Evolutionary conservation across 53 echinoderm and acorn worm species (phyloP), one percentile per base, ranked within the genome.

Genomic region (Astropecten irregularis): DNA sequence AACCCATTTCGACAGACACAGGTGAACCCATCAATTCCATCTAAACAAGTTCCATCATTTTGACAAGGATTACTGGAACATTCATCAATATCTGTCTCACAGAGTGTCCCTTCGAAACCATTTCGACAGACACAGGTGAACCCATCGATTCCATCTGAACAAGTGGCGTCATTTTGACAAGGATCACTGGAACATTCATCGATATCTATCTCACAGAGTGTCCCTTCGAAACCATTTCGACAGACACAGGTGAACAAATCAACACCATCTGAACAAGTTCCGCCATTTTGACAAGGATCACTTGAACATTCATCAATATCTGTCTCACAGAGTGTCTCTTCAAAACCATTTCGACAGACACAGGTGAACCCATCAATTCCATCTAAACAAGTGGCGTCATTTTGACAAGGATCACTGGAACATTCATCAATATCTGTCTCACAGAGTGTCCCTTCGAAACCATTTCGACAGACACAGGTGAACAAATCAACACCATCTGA

Each of bases 221-320:
- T 0, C 7, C 83, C 83, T 23, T 68, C 54, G n/a, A 66, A 83
- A 30, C 83, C 83, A 13, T 49, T 34, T 3, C 20, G 30, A 22
- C 83, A 83, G 3, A 13, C 53, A 28, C 83, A 83, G 22, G 23
- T 50, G 44, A 62, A 82, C 9, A 3, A 9, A 37, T 34, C 21
- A 31, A 82, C 36, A 31, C 48, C 32, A 18, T 82, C 82, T n/a
- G 47, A 42, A 22, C 82, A 82, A 48, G 82, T 83, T 3, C 19
- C 37, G 38, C 68, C 52, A 50, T 83, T 49, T 33, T 5, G 54
- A 26, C 83, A 83, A 25, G 83, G 83, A n/a, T 15, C 0, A 53
- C 69, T 68, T 30, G 28, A 31, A 50, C 83, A 83, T 40, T 68
- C 83, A 26, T 83, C 56, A 7, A 54, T 68, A 55, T 83, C 83